Evolutionary conservation across 2,797 vertebrate species (phyloP), one percentile per base, ranked within the genome.

Genomic region (Cyclura pinguis): DNA sequence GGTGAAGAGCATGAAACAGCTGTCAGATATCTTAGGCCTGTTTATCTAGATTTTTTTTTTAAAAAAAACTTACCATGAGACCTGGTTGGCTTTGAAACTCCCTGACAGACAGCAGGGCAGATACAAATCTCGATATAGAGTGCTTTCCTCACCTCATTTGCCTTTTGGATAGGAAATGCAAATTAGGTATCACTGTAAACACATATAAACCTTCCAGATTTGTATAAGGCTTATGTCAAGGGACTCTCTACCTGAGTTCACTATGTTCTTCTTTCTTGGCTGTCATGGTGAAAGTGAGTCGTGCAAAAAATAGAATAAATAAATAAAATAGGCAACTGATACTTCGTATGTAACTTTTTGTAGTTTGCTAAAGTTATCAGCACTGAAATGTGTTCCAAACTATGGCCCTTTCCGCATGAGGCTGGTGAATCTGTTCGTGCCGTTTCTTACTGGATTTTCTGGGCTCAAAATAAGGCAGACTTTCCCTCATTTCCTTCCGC

Each of bases 1-100:
- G 97, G 97, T 97, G 98, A 98, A 97, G 97, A 98, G 97, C 93
- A 86, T 96, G 95, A 96, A 98, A 97, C 98, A 98, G 98, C 98
- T 98, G 98, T 98, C 98, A 98, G 96, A 96, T 97, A 97, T 95
- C 94, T 94, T 95, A 95, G 95, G 93, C 95, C 96, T 97, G 96
- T 96, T 96, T 97, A 97, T 97, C 96, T 97, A 91, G 84, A 91
- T 85, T 20, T 62, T 62, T 59, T 55, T 59, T 62, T 95, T 92
- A 90, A 96, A 96, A 94, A 91, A 96, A 96, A 95, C 93, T 96
- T 96, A 96, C 94, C 96, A 95, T 93, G 95, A 97, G 95, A 91
- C 93, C 95, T 95, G 83, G 87, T 93, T 94, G 94, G 88, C 93
- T 93, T 95, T 94, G 94, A 94, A 92, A 91, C 91, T 92, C 87